Conservation (phyloP, 2,888 invertebrate genomes). For the Parapristionchus giblindavisi region DNA sequence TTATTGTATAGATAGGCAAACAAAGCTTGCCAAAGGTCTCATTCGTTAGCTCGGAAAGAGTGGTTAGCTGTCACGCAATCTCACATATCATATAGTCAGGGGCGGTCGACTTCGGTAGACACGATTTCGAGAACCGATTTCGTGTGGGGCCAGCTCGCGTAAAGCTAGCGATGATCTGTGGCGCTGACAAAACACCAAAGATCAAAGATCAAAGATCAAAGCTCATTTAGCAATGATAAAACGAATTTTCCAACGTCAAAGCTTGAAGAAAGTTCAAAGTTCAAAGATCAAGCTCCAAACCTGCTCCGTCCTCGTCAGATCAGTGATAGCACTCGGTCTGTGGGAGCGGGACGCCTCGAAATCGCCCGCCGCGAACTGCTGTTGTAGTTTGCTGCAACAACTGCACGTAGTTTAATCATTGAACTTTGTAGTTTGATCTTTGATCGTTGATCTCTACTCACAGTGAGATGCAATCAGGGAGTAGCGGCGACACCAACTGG, state of each 20-base stretch:
- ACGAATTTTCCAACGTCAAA: too few relatives aligned
- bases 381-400: conserved; percentile 20
- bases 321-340: conserved; percentile 30
- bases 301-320: conserved; percentile 33
- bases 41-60: not conserved
- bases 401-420: not conserved
- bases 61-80: not conserved
- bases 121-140: not conserved
- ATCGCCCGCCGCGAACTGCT: conserved; percentile 6
- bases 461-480: conserved; percentile 51
- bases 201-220: too few relatives aligned
- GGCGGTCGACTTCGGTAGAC: not conserved
- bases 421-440: not conserved
- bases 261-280: too few relatives aligned
- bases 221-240: too few relatives aligned
- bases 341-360: conserved; percentile 20
- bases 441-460: conserved; percentile 28
- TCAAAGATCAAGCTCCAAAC: not conserved
- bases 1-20: too few relatives aligned
- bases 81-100: not conserved
- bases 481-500: conserved; percentile 58
- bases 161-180: too few relatives aligned
- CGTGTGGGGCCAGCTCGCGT: not conserved
- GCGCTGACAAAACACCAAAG: too few relatives aligned
- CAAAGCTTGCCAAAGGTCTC: too few relatives aligned